Conservation (phyloP, 1,140 invertebrate genomes). For the Cotesia typhae region DNA sequence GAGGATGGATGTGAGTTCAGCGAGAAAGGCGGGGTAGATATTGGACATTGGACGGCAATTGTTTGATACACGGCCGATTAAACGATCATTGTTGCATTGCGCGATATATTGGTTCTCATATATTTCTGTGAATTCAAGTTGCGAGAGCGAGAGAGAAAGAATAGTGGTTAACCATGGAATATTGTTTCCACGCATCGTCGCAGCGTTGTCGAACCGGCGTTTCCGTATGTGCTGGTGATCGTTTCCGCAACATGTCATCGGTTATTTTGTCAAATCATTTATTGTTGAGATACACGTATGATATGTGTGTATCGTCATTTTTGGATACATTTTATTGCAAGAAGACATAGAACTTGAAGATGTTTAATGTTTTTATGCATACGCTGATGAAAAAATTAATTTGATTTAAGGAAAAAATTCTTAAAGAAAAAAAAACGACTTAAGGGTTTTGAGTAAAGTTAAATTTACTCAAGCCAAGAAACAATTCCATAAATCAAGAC, state of each 20-base stretch:
- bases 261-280: slow-evolving; percentile 6
- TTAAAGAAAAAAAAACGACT: too few relatives aligned
- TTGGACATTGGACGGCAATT: slow-evolving; percentile 49
- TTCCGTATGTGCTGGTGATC: slow-evolving; percentile 24
- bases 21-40: slow-evolving; percentile 28
- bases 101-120: slow-evolving; percentile 38
- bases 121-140: too few relatives aligned
- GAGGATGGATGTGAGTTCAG: slow-evolving; percentile 6
- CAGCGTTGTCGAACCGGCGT: slow-evolving; percentile 29
- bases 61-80: slow-evolving; percentile 64
- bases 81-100: slow-evolving; percentile 59
- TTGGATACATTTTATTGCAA: too few relatives aligned
- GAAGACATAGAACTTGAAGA: too few relatives aligned
- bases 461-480: too few relatives aligned
- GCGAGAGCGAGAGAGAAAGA: background rate
- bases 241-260: slow-evolving; percentile 22
- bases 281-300: background rate
- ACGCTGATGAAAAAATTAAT: too few relatives aligned
- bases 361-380: too few relatives aligned
- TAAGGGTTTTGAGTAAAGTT: too few relatives aligned
- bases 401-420: too few relatives aligned
- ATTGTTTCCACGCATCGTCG: slow-evolving; percentile 48
- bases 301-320: too few relatives aligned
- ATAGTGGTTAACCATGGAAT: slow-evolving; percentile 41
- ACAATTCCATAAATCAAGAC: too few relatives aligned